Evolutionary conservation across 1,140 invertebrate genomes (phyloP), one percentile per base, ranked within the genome.

Genomic region (Lepeophtheirus salmonis): DNA sequence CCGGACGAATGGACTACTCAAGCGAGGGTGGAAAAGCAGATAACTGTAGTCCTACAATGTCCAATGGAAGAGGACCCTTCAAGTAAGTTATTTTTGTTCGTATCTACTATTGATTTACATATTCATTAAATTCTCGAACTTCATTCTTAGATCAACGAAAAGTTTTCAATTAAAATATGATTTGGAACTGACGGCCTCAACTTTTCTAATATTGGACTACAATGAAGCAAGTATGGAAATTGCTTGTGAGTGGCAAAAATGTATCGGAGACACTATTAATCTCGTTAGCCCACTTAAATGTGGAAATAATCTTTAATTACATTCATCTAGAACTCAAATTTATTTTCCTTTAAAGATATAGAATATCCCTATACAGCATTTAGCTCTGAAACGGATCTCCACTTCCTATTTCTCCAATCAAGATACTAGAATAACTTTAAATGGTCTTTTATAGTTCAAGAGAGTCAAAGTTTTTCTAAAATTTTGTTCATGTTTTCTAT

Each of bases 181-280:
- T 17, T 22, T 59, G 12, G 30, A 20, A 22, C 48, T 59, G 30
- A 59, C 57, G n/a, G 57, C 57, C 18, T 26, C 57, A 14, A 59
- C 57, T 41, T 59, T 59, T 50, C n/a, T 59, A 18, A 50, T 59
- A 14, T 17, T 59, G 18, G 57, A 59, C 17, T 41, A 25, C 26
- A 59, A 50, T 50, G 57, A 59, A 17, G 57, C 57, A 14, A 59
- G 57, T 41, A 59, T 59, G 57, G 48, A 59, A 17, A 59, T 59
- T 59, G 57, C 57, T 59, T 59, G 57, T 50, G 57, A 59, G 30
- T 59, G 57, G 57, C 57, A 59, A 22, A 50, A 50, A 50, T 59
- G 57, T 22, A 59, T 59, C 10, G 57, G 57, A 3, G 30, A 59
- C 48, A 59, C 57, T 16, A 59, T 59, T 17, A 59, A 59, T 23